Conservation (phyloP, 2,113 vertebrate species). For the Eonycteris spelaea region DNA sequence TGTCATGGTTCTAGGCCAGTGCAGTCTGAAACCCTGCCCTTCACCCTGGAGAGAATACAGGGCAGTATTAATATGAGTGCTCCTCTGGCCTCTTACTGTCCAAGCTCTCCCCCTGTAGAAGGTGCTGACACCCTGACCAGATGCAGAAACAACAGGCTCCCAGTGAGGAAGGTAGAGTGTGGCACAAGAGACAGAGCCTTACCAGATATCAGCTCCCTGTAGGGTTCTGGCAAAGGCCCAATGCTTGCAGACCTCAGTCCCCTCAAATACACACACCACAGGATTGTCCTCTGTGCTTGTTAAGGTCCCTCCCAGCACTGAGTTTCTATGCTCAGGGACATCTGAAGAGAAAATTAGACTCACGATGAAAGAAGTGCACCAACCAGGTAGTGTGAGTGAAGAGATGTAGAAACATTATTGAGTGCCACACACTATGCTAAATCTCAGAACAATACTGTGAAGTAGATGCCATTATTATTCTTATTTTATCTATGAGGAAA, state of each 20-base stretch:
- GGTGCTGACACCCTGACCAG: background rate
- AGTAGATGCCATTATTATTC: background rate
- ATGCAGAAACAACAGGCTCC: background rate
- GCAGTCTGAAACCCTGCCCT: background rate
- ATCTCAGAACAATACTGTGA: background rate
- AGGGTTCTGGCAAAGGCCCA: background rate
- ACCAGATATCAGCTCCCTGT: fast-evolving
- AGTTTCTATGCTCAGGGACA: background rate
- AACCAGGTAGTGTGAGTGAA: no score
- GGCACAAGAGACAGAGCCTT: background rate
- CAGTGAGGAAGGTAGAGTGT: background rate
- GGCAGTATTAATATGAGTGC: fast-evolving
- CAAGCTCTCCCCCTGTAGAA: background rate
- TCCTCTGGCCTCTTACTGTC: background rate
- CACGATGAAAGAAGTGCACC: fast-evolving
- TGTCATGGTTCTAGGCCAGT: background rate
- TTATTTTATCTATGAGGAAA: background rate
- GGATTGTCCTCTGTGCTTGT: background rate
- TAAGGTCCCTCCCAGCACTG: no score
- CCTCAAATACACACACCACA: background rate
- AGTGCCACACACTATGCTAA: no score
- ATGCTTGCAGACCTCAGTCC: background rate
- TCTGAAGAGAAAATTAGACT: background rate
- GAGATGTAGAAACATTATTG: background rate
- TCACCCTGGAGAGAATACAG: background rate